Base-by-base conservation (phyloP, 2,113 vertebrate species). In the Cheirogaleus medius region DNA sequence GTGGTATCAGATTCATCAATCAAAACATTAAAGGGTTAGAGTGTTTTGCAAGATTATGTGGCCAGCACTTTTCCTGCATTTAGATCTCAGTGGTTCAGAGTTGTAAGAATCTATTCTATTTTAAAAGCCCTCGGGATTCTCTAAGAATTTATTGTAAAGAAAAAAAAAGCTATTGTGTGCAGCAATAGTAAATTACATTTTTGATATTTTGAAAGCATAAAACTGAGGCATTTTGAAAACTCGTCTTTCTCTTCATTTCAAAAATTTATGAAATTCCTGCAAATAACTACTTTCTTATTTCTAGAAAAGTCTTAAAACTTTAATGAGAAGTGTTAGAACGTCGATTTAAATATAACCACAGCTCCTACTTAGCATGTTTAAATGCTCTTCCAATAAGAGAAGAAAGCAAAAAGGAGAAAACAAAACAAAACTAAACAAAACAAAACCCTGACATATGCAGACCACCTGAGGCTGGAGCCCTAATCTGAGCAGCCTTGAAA, bases 1-100 rank as follows among this genome's bases (percentile, higher is more conserved):
- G 8, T 80, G 12, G 3, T 97, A 89, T 88, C 77, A 80, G 56
- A 85, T 29, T 86, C 78, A 95, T 96, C 71, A 74, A 91, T 93
- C 86, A 96, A 91, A 96, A 52, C 32, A 54, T 73, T 91, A 76
- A 74, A 90, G 58, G 82, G 20, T 88, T 74, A 81, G 71, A 64
- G 13, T 15, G 5, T n/a, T 87, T 80, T 87, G n/a, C 42, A 34
- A 69, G 32, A 64, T 69, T 42, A 32, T 39, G 12, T 52, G 54
- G n/a, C n/a, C 56, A 76, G 44, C 47, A 23, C 0, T 78, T 32
- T 90, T 74, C 25, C 29, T 76, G 37, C 39, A 34, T 56, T 87
- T 66, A 68, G 44, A 69, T 63, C 56, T 95, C 82, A 76, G n/a
- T 88, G 13, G 58, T 81, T 88, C 32, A 21, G 68, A n/a, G 1